Conservation (phyloP, 1,140 invertebrate species). For the Drosophila subobscura region DNA sequence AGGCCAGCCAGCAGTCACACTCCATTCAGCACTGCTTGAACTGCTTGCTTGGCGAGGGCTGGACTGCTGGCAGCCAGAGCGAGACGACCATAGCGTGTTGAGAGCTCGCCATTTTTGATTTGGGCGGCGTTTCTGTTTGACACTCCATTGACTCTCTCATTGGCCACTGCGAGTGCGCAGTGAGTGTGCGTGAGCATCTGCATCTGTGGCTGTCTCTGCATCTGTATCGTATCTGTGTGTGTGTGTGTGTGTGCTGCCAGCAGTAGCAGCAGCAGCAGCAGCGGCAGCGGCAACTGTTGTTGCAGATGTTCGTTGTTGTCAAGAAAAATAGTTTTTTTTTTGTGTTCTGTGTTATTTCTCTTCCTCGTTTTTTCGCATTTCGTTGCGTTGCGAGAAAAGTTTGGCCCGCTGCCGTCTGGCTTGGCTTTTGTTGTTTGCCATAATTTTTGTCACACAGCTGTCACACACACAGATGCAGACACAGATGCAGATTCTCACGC, state of each 20-base stretch:
- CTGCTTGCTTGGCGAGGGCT: conserved; percentile 19
- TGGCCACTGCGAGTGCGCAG: conserved; percentile 68
- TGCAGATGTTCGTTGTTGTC: conserved; percentile 78
- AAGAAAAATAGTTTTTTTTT: conserved; percentile 45
- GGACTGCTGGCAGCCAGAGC: conserved; percentile 20
- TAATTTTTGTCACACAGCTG: conserved; percentile 82
- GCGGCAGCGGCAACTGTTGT: conserved; percentile 28
- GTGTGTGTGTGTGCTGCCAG: conserved; percentile 11
- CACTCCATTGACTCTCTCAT: conserved; percentile 65
- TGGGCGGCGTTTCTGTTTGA: conserved; percentile 72
- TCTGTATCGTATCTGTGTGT: conserved; percentile 16
- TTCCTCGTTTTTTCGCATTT: conserved; percentile 30
- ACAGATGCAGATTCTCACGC: conserved; percentile 16
- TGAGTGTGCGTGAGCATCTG: conserved; percentile 11
- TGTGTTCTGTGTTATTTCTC: conserved; percentile 9
- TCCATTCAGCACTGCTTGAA: conserved; percentile 47
- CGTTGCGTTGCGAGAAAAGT: conserved; percentile 62
- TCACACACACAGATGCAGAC: conserved; percentile 50
- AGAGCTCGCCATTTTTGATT: conserved; percentile 81
- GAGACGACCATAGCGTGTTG: conserved; percentile 35
- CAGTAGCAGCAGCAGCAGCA: neutral
- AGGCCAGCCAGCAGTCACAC: conserved; percentile 19
- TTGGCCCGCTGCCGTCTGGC: conserved; percentile 53
- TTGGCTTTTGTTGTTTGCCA: conserved; percentile 74
- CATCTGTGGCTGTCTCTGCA: neutral